Percentiles rank a stretch among this genome's conserved stretches.
Evolutionary conservation across 2,113 vertebrate species (phyloP).

Genomic region (Gila orcuttii): DNA sequence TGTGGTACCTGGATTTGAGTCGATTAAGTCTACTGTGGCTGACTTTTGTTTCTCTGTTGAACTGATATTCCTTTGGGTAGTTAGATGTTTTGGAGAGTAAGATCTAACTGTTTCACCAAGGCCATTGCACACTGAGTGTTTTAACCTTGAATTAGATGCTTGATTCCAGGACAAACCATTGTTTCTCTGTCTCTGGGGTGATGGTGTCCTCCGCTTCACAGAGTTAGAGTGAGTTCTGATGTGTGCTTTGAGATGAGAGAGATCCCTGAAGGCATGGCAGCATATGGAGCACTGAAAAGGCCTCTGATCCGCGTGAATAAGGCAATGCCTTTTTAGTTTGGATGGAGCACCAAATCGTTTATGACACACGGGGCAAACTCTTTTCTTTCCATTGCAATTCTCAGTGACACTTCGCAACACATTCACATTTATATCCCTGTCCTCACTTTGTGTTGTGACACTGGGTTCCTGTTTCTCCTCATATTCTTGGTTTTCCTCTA

Average conservation of each 20-base stretch:
- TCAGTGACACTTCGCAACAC: neutral
- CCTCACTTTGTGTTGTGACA: neutral
- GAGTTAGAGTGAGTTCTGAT: slow-evolving; percentile 74
- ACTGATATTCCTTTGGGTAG: neutral
- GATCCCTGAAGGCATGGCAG: slow-evolving; percentile 80
- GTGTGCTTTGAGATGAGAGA: slow-evolving; percentile 83
- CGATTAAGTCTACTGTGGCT: neutral
- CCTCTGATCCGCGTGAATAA: slow-evolving; percentile 83
- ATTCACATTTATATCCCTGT: neutral
- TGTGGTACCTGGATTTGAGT: neutral
- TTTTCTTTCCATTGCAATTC: neutral
- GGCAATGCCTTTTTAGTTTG: slow-evolving; percentile 82
- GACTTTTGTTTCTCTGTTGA: neutral
- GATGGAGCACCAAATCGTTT: slow-evolving; percentile 82
- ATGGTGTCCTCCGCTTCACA: neutral
- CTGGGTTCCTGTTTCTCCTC: neutral
- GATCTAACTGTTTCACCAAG: too few species aligned
- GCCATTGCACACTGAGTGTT: neutral
- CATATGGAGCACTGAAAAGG: slow-evolving; percentile 83
- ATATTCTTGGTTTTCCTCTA: neutral
- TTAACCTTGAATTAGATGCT: neutral
- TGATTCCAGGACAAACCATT: neutral
- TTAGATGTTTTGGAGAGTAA: neutral
- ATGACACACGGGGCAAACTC: slow-evolving; percentile 77
- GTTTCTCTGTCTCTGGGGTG: neutral